Base-by-base conservation (phyloP, 1,140 invertebrate species). In the Ridgeia piscesae region DNA sequence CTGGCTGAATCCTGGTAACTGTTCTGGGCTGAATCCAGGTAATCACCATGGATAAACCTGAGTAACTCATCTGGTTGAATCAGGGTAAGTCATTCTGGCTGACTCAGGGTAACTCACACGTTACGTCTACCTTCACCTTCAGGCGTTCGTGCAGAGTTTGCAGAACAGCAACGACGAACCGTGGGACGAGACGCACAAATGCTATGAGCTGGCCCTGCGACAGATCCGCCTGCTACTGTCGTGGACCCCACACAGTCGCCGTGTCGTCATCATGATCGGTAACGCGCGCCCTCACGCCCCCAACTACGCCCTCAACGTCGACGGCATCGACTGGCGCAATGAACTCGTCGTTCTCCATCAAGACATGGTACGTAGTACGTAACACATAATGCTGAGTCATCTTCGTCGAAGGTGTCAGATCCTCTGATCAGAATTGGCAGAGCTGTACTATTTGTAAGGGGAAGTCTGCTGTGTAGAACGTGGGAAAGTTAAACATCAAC, bases 231-330 rank as follows among this genome's bases (percentile, higher is more conserved):
- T 94, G 17, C 58, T 21, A 31, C 89, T 90, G 89, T 42, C 89
- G 89, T 90, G 89, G 89, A 95, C 94, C 14, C 94, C 94, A 1
- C 94, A 94, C 14, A 94, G 93, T 35, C 93, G 94, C 90, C 93
- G 93, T 90, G 93, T 94, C 21, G 92, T 95, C 33, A 94, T 95
- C 50, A 93, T 95, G 92, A 95, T 95, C 33, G 94, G 95, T 0
- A 94, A 95, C 89, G 92, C 94, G 34, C 91, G 50, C 21, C 95
- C 95, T 6, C 95, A 95, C 92, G 93, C 93, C 34, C 92, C 93
- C 34, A 93, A 92, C 21, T 95, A 94, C 88, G 92, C 6, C 17
- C 89, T 91, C 6, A 93, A 93, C 92, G 93, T 91, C 8, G 91
- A 94, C 6, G 92, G 94, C n/a, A 94, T 95, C 33, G 93, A 95